Conservation (phyloP, 2,797 vertebrate species). For the Eulemur coronatus region DNA sequence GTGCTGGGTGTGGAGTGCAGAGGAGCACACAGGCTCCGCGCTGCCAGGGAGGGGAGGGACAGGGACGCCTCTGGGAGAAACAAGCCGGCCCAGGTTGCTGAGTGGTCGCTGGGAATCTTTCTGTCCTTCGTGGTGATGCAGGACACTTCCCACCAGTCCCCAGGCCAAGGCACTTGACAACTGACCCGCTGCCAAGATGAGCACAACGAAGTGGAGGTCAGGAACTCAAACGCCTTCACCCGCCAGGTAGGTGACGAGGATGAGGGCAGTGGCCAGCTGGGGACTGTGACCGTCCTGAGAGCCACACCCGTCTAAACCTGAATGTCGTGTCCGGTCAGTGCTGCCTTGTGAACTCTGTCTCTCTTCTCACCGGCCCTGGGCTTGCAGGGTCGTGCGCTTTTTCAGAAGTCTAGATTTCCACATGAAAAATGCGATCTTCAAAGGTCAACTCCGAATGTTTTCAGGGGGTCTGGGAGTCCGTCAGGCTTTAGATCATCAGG, state of each 20-base stretch:
- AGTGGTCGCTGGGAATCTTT: not conserved
- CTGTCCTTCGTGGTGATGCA: not conserved
- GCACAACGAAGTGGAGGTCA: not conserved
- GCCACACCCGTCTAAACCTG: not conserved
- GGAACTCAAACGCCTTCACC: not conserved
- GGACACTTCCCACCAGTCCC: not conserved
- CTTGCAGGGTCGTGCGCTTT: not conserved
- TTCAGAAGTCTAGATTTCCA: not conserved
- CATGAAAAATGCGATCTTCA: not conserved
- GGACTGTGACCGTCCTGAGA: not conserved
- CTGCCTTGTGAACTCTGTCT: not conserved
- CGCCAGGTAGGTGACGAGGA: not conserved
- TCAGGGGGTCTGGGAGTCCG: not conserved
- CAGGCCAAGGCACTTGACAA: not conserved
- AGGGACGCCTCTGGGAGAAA: not conserved
- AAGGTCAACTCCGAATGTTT: not conserved
- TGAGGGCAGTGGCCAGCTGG: not conserved
- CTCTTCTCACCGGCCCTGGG: not conserved
- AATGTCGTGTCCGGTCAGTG: accelerated
- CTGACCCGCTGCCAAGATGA: not conserved
- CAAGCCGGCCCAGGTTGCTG: not conserved
- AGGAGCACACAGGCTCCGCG: not conserved
- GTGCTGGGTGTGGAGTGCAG: not conserved
- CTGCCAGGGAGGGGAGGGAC: too few relatives aligned
- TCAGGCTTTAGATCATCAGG: not conserved